Percentiles rank a stretch among this genome's conserved stretches.
Evolutionary conservation across 2,113 vertebrate genomes (phyloP).

Genomic region (Oceanodroma tethys): DNA sequence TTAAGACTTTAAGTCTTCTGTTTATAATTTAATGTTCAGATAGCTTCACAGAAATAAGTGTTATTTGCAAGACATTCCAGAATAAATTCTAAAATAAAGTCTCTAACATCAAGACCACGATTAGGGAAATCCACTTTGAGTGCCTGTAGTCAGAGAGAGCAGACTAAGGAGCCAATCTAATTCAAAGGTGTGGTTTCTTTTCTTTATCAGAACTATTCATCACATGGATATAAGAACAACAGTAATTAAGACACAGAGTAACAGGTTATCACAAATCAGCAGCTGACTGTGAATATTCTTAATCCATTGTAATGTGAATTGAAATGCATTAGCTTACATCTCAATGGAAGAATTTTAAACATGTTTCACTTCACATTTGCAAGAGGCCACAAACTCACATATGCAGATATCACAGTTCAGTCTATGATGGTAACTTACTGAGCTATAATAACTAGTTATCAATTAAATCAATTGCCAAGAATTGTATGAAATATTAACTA

Average conservation of each 20-base stretch:
- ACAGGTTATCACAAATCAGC: neutral
- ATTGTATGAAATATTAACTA: neutral
- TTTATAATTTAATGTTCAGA: neutral
- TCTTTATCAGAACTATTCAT: neutral
- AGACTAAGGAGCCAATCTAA: neutral
- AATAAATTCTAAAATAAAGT: neutral
- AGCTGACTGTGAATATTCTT: neutral
- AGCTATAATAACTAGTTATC: neutral
- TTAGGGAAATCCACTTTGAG: neutral
- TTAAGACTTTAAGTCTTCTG: neutral
- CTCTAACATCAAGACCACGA: neutral
- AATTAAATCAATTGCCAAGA: neutral
- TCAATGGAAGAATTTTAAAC: neutral
- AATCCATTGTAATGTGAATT: neutral
- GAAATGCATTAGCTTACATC: neutral
- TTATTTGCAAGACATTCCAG: neutral
- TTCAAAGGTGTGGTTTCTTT: neutral
- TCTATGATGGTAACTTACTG: neutral
- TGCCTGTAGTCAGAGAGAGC: neutral
- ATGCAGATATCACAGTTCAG: neutral
- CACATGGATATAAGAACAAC: rapidly evolving
- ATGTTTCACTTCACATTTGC: neutral
- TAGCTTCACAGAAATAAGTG: neutral
- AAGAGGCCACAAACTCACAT: neutral
- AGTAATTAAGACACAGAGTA: neutral